These are phyloP conservation scores for Hippoglossus hippoglossus DNA, from an alignment of 2,797 vertebrate species.

Conservation along the genomic window DNA sequence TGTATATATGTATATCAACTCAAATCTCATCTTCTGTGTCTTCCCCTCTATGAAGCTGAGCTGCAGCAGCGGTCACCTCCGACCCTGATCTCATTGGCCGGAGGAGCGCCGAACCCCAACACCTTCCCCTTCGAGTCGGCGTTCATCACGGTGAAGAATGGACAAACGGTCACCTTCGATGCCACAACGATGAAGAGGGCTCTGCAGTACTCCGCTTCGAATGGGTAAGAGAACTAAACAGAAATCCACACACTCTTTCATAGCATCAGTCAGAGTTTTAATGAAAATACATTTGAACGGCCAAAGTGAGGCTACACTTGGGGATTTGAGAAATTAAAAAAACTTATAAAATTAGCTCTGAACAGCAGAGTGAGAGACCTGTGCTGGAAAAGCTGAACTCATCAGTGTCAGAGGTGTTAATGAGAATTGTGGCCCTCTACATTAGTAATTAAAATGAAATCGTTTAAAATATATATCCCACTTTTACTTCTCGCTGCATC, in stretches of 20 bases:
- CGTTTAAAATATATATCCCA: too few species aligned
- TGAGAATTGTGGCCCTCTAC: too few species aligned
- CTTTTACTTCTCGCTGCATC: too few species aligned
- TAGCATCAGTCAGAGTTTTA: too few species aligned
- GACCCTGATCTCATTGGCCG: conserved; percentile 91
- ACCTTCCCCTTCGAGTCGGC: conserved; percentile 92
- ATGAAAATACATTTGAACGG: not conserved
- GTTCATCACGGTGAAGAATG: conserved; percentile 81
- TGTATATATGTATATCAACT: too few species aligned
- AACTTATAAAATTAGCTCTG: too few species aligned
- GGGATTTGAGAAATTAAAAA: too few species aligned
- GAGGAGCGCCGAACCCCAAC: conserved; percentile 91
- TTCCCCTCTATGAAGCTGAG: conserved; percentile 82
- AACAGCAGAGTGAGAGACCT: too few species aligned
- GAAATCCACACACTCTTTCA: not conserved
- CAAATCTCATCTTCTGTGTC: not conserved
- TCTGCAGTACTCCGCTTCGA: conserved; percentile 91
- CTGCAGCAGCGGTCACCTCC: conserved; percentile 86
- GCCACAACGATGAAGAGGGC: conserved; percentile 89
- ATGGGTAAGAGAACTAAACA: conserved; percentile 84
- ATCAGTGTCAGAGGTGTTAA: too few species aligned
- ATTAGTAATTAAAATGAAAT: too few species aligned
- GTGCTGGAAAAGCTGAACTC: too few species aligned
- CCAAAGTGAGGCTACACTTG: too few species aligned
- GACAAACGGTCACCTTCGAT: conserved; percentile 82